Base-by-base conservation (phyloP, 2,888 invertebrate species). In the Uloborus plumipes region DNA sequence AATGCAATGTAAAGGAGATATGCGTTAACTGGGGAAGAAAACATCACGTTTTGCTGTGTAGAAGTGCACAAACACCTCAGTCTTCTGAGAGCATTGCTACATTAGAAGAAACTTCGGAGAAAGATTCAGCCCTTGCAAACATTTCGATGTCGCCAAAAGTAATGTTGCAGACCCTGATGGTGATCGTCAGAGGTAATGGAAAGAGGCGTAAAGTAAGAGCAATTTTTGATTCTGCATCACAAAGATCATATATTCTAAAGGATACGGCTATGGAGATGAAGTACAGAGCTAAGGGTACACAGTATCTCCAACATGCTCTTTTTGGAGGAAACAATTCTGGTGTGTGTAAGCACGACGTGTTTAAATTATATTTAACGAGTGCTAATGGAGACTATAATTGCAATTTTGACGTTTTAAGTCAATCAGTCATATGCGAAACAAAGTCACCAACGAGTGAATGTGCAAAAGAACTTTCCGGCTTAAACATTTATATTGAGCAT, bases 1-100 rank as follows among this genome's bases (percentile, higher is more conserved):
- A 58, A 18, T 58, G 61, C n/a, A 31, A 22, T 61, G 15, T 26
- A 4, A 26, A 26, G 4, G 26, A 2, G 2, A 4, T 2, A 26
- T 26, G 26, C 4, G 26, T 4, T 26, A 26, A 26, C 4, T 26
- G 26, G 2, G 26, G 26, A 26, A 26, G 26, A 26, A 26, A 4
- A 26, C 61, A 61, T 61, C 61, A 61, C 26, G 26, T 61, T 61
- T 26, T 26, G n/a, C 26, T 61, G 13, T 61, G 61, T 11, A 22
- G 61, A 16, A 61, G 18, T 18, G 20, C 3, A 1, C 58, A 58
- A 18, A 1, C 16, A 18, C 13, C 16, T 13, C 2, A 2, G n/a
- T n/a, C 18, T n/a, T 13, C 58, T 58, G 13, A 13, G 6, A 22
- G 18, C 3, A 2, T 13, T 26, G 26, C 4, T 26, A 4, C 26